Conservation (phyloP, 2,888 invertebrate species). For the Glyphotaelius pellucidus region DNA sequence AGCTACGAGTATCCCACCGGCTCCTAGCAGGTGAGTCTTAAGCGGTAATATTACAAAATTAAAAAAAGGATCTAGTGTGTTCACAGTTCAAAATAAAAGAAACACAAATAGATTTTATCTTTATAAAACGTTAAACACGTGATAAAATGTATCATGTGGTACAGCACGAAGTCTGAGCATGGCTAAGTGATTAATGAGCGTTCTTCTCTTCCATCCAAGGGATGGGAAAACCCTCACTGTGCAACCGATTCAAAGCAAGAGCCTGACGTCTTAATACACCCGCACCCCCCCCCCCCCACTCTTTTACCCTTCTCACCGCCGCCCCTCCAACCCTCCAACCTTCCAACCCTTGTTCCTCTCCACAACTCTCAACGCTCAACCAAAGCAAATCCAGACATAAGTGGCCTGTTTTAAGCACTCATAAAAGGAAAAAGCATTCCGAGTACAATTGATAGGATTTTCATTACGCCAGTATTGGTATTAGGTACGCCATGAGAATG, state of each 20-base stretch:
- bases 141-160: constrained; percentile 12
- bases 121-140: constrained; percentile 3
- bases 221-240: constrained; percentile 44
- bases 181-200: constrained; percentile 60
- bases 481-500: not conserved
- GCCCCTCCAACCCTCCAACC: not conserved
- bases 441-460: not conserved
- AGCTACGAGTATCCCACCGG: not conserved
- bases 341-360: not conserved
- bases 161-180: not conserved
- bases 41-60: too few species aligned
- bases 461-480: not conserved
- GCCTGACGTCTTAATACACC: constrained; percentile 58
- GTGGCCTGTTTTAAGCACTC: constrained; percentile 22
- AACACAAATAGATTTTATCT: not conserved
- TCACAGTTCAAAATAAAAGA: not conserved
- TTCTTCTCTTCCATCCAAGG: constrained; percentile 31
- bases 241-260: constrained; percentile 49
- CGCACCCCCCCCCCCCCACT: not conserved
- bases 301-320: not conserved
- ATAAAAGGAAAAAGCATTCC: not conserved
- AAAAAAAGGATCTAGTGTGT: not conserved
- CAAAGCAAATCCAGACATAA: constrained; percentile 31
- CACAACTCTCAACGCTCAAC: not conserved
- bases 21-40: not conserved